A percentile compares a stretch with the other conserved stretches of the same genome.
These are phyloP conservation scores for Cataglyphis hispanica DNA, from an alignment of 1,140 invertebrate species.

Conservation along the genomic window DNA sequence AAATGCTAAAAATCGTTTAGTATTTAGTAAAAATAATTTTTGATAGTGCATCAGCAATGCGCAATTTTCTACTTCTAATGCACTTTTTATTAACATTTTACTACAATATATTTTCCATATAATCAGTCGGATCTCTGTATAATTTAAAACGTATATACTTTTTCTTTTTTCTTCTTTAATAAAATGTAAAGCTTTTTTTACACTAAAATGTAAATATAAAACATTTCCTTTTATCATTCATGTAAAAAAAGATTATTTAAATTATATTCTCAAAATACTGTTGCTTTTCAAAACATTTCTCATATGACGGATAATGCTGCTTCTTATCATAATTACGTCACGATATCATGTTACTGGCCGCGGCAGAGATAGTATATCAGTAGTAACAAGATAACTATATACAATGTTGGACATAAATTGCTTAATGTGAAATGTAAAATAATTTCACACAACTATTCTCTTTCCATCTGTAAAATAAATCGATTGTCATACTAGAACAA, in stretches of 20 bases:
- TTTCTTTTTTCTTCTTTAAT: background rate
- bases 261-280: background rate
- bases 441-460: conserved; percentile 48
- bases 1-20: background rate
- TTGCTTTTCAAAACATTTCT: conserved; percentile 25
- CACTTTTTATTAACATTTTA: background rate
- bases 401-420: conserved; percentile 37
- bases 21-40: background rate
- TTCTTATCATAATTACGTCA: conserved; percentile 37
- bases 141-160: background rate
- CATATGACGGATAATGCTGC: conserved; percentile 2
- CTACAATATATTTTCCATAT: background rate
- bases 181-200: background rate
- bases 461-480: conserved; percentile 32
- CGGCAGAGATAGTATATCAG: conserved; percentile 33
- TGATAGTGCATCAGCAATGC: background rate
- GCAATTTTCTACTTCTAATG: background rate
- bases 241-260: background rate
- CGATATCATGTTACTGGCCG: conserved; percentile 32
- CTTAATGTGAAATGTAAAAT: conserved; percentile 41
- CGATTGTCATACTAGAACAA: background rate
- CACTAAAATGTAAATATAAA: background rate
- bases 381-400: conserved; percentile 54
- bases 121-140: background rate
- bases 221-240: conserved; percentile 2